phyloP scores from a whole-genome alignment of 2,113 vertebrate species.

The Pyrgilauda ruficollis region DNA sequence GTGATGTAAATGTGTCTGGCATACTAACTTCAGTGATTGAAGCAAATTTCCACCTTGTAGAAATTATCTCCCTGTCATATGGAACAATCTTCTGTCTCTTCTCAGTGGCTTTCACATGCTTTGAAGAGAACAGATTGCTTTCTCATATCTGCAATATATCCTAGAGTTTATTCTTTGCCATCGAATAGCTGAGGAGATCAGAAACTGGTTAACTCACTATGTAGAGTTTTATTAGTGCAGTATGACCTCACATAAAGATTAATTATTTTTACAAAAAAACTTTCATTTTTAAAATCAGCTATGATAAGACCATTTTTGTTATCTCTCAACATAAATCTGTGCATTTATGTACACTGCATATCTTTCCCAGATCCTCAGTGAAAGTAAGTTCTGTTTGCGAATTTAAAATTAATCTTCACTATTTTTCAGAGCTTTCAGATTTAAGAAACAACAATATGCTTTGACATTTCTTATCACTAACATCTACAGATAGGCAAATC shows the following conservation, averaged over 20 bases:
- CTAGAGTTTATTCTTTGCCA: not conserved
- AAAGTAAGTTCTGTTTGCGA: not conserved
- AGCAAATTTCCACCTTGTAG: not conserved
- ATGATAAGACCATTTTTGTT: not conserved
- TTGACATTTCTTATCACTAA: not conserved
- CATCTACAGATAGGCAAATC: not conserved
- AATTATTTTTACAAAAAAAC: not conserved
- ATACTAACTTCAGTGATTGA: not conserved
- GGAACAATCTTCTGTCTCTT: not conserved
- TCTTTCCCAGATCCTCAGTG: not conserved
- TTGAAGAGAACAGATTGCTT: not conserved
- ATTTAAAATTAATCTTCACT: not conserved
- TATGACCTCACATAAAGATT: not conserved
- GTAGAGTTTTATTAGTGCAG: not conserved
- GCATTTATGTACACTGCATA: not conserved
- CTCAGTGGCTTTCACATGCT: not conserved
- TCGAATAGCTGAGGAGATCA: not conserved
- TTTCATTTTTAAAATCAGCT: not conserved
- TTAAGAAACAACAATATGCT: not conserved
- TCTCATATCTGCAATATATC: not conserved
- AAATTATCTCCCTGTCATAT: not conserved
- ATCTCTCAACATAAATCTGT: not conserved
- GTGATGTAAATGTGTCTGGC: not conserved
- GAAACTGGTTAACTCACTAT: not conserved
- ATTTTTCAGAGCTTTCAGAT: not conserved